Evolutionary conservation across 2,113 vertebrate genomes (phyloP).

Genomic region (Larimichthys crocea): DNA sequence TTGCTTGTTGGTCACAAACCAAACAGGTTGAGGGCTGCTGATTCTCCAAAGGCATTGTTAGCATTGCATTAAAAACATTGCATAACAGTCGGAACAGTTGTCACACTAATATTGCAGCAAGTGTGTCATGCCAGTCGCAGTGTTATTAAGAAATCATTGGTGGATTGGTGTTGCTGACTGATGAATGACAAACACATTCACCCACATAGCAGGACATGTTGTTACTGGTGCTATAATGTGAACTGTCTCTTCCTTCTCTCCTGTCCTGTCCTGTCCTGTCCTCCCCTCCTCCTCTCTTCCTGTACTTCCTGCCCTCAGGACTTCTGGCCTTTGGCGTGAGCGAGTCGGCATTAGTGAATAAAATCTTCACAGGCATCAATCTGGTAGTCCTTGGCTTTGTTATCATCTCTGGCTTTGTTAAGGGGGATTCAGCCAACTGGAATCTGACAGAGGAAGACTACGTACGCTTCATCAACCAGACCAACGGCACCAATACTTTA

Average conservation of each 20-base stretch:
- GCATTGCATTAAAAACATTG: constrained; percentile 1
- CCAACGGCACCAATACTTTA: constrained; percentile 32
- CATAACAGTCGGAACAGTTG: constrained; percentile 29
- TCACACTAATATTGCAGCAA: constrained; percentile 43
- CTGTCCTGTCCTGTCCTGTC: background rate
- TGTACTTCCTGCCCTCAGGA: constrained; percentile 75
- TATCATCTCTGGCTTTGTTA: constrained; percentile 92
- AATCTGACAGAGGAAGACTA: constrained; percentile 84
- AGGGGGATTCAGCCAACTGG: constrained; percentile 91
- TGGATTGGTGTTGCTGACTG: constrained; percentile 44
- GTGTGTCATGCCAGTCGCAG: constrained; percentile 28
- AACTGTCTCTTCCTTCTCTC: constrained; percentile 4
- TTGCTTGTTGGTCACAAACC: background rate
- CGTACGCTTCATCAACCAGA: constrained; percentile 41
- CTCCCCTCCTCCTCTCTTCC: constrained; percentile 5
- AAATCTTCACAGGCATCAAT: constrained; percentile 95
- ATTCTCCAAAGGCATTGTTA: background rate
- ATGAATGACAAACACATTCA: constrained; percentile 44
- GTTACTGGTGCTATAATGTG: constrained; percentile 33
- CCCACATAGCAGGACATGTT: constrained; percentile 56
- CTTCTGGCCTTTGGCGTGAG: constrained; percentile 94
- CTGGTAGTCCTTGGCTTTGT: constrained; percentile 93
- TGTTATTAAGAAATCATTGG: constrained; percentile 35
- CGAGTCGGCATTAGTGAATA: constrained; percentile 94
- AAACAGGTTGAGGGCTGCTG: background rate